Conservation (phyloP, 2,888 invertebrate genomes). For the Prosopocoilus inquinatus region DNA sequence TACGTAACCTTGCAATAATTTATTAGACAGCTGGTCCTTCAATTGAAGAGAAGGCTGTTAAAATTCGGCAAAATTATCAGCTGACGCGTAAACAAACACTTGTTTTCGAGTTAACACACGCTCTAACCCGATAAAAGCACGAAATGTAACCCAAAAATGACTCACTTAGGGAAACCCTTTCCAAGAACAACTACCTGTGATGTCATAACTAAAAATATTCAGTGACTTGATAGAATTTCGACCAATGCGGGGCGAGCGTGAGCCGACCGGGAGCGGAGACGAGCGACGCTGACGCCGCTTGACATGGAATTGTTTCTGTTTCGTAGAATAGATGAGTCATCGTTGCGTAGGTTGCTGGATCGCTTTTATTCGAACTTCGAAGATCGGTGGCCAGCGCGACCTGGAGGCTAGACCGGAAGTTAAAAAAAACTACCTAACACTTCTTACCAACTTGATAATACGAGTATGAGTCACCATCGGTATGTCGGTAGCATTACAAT, state of each 20-base stretch:
- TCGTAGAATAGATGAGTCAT: slow-evolving; percentile 34
- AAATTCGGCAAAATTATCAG: slow-evolving; percentile 7
- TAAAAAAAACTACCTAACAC: slow-evolving; percentile 3
- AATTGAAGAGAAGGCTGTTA: slow-evolving; percentile 6
- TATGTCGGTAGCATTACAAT: neutral
- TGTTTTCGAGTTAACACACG: slow-evolving; percentile 27
- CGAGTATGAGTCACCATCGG: neutral
- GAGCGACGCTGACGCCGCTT: slow-evolving; percentile 18
- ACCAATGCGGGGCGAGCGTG: slow-evolving; percentile 18
- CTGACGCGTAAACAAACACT: slow-evolving; percentile 28
- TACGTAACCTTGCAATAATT: slow-evolving; percentile 12
- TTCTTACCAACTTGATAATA: slow-evolving; percentile 5
- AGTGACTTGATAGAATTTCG: slow-evolving; percentile 31
- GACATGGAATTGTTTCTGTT: slow-evolving; percentile 11
- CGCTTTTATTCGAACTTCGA: slow-evolving; percentile 19
- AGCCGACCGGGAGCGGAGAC: slow-evolving; percentile 21
- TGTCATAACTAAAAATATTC: slow-evolving; percentile 50
- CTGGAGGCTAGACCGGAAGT: slow-evolving; percentile 5
- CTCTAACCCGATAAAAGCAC: slow-evolving; percentile 36
- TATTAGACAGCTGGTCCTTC: slow-evolving; percentile 13
- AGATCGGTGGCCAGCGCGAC: slow-evolving; percentile 10
- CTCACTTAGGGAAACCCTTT: slow-evolving; percentile 49
- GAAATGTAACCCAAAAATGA: slow-evolving; percentile 33
- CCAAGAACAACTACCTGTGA: slow-evolving; percentile 49
- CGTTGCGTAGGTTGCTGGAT: slow-evolving; percentile 25